Evolutionary conservation across 2,113 vertebrate genomes (phyloP).

Genomic region (Callionymus lyra): DNA sequence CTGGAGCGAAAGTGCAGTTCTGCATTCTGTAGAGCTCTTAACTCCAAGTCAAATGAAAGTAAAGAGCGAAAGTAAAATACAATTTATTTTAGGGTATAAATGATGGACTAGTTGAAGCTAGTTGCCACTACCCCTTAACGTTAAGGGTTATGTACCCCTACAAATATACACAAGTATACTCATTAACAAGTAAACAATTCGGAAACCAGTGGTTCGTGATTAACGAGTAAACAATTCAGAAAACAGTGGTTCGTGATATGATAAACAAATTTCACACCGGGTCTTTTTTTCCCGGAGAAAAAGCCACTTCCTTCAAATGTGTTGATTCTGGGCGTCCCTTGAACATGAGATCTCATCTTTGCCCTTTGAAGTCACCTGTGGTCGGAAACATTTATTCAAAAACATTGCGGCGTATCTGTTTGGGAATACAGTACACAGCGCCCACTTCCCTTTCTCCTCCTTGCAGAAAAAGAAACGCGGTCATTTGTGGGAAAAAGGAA

Average conservation of each 20-base stretch:
- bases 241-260: conserved; percentile 13
- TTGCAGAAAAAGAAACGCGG: conserved; percentile 45
- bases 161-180: no score
- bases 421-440: conserved; percentile 25
- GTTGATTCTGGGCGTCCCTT: conserved; percentile 25
- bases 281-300: background rate
- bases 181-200: no score
- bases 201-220: no score
- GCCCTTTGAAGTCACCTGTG: conserved; percentile 35
- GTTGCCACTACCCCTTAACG: no score
- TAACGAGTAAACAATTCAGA: conserved; percentile 19
- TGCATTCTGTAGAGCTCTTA: no score
- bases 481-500: conserved; percentile 44
- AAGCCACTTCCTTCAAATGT: conserved; percentile 12
- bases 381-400: conserved; percentile 50
- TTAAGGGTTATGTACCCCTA: no score
- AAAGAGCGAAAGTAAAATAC: no score
- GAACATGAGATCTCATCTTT: conserved; percentile 26
- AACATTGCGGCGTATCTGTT: conserved; percentile 48
- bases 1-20: no score
- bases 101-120: no score
- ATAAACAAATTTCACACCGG: conserved; percentile 5
- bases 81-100: no score
- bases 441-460: conserved; percentile 42
- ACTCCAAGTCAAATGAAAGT: no score